Conservation (phyloP, 2,113 vertebrate genomes). For the Sprattus sprattus region DNA sequence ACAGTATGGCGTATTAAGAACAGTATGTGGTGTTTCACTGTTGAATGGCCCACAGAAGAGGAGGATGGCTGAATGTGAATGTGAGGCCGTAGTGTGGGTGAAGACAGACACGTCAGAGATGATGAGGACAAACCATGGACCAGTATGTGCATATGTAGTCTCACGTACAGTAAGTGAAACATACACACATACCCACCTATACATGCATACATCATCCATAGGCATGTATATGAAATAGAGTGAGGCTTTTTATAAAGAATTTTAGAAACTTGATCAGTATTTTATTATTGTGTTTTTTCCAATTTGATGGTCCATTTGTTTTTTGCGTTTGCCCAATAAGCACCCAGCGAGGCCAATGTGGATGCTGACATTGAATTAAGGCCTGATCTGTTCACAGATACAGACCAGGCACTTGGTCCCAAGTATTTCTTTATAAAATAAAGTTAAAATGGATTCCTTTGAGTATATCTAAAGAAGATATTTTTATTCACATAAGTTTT, state of each 20-base stretch:
- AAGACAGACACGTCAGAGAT: conserved; percentile 50
- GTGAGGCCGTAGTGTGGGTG: conserved; percentile 28
- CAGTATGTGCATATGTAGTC: conserved; percentile 59
- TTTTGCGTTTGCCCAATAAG: conserved; percentile 51
- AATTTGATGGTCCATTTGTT: conserved; percentile 45
- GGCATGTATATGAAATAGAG: conserved; percentile 77
- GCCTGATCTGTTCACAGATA: conserved; percentile 38
- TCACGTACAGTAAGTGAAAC: conserved; percentile 33
- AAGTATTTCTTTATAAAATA: conserved; percentile 75
- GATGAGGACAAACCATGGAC: conserved; percentile 63
- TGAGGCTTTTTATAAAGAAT: conserved; percentile 77
- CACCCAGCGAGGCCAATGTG: conserved; percentile 46
- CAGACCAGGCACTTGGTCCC: conserved; percentile 55
- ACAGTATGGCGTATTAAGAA: conserved; percentile 47
- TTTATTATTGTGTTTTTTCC: conserved; percentile 42
- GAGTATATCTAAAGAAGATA: conserved; percentile 74
- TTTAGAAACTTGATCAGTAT: conserved; percentile 33
- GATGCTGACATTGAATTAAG: not conserved
- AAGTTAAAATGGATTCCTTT: conserved; percentile 59
- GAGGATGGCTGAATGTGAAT: conserved; percentile 50
- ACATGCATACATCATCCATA: conserved; percentile 66
- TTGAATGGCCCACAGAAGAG: conserved; percentile 66
- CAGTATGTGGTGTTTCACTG: conserved; percentile 66
- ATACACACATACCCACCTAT: conserved; percentile 65
- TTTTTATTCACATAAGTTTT: conserved; percentile 35